Base-by-base conservation (phyloP, 2,113 vertebrate species). In the Centropristis striata region DNA sequence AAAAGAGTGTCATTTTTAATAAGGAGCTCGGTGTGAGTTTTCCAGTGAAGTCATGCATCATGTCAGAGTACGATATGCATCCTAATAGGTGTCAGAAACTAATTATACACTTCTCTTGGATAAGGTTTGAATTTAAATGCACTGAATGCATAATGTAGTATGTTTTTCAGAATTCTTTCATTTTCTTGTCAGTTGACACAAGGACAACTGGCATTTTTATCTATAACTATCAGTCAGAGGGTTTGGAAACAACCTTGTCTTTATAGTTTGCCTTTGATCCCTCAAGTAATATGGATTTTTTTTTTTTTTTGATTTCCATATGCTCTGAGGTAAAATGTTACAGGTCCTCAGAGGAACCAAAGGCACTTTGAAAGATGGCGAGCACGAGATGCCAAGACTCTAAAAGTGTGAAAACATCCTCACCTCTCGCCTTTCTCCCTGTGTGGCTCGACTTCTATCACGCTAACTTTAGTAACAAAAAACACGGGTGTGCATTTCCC, bases 401-500 rank as follows among this genome's bases (percentile, higher is more conserved):
- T 60, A 8, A 50, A 54, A 51, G 57, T 39, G 46, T 72, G 58
- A 64, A 80, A 58, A 80, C 60, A 50, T 73, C 54, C 36, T 39
- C 47, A 67, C 49, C 46, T 76, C 65, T 75, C 25, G 27, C 59
- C 36, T 58, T 27, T 55, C 76, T 77, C 60, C 66, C 15, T 66
- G 61, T 80, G 71, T 76, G 81, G 75, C 47, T 36, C 10, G 7
- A 44, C 75, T 67, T 65, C 67, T 39, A 11, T 32, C 15, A 4
- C 1, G 23, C 73, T 86, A 85, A 68, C 61, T 82, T 82, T 69
- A 85, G 80, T 1, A 37, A 57, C 50, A 67, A 70, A 75, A 72
- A 11, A 7, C 65, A 47, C 5, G 0, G 41, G 71, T 86, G 69
- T 68, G 32, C 51, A 55, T 69, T 72, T 84, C 39, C 61, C 63